These are phyloP conservation scores for Stegodyphus mimosarum DNA, from an alignment of 1,140 invertebrate species.

Conservation along the genomic window DNA sequence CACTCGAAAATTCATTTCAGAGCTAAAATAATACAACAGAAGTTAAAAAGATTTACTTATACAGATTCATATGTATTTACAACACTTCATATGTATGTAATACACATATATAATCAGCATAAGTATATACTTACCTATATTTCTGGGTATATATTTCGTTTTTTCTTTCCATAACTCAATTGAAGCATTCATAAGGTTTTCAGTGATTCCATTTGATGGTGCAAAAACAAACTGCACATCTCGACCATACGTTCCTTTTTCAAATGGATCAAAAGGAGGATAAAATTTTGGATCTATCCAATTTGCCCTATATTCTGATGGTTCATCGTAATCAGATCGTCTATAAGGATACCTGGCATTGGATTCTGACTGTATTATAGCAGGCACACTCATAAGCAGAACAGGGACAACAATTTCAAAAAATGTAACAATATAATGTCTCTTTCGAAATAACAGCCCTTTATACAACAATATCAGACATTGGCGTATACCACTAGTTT, in stretches of 20 bases:
- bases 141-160: too few relatives aligned
- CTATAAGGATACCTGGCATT: neutral
- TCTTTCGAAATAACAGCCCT: constrained; percentile 49
- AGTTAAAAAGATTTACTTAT: too few relatives aligned
- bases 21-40: too few relatives aligned
- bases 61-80: too few relatives aligned
- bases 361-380: constrained; percentile 30
- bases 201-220: neutral
- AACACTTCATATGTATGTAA: too few relatives aligned
- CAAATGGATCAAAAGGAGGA: neutral
- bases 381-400: constrained; percentile 16
- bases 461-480: constrained; percentile 66
- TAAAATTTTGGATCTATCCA: neutral
- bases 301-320: neutral
- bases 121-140: too few relatives aligned
- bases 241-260: neutral
- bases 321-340: neutral
- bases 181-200: neutral
- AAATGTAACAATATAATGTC: constrained; percentile 63
- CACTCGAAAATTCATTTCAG: too few relatives aligned
- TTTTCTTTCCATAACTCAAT: neutral
- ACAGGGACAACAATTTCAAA: constrained; percentile 66
- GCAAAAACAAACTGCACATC: neutral
- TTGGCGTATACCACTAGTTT: constrained; percentile 67
- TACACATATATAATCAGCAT: too few relatives aligned